Evolutionary conservation across 2,888 invertebrate genomes (phyloP), one percentile per base, ranked within the genome.

Genomic region (Auanema freiburgensis): DNA sequence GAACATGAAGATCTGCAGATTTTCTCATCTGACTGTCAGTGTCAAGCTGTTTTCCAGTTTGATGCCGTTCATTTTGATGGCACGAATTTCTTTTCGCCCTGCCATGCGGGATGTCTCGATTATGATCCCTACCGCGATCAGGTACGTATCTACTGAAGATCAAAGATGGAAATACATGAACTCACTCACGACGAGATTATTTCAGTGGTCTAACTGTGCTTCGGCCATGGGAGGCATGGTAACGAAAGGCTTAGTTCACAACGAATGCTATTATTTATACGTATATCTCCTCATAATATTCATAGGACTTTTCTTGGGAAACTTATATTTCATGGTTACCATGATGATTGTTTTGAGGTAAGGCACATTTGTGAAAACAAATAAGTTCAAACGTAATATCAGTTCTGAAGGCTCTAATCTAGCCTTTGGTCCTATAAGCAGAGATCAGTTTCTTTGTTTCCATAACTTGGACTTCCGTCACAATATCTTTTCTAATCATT

Each of bases 1-100:
- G 21, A 16, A 11, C 23, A 21, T n/a, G 21, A 21, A n/a, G 16
- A n/a, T 24, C 21, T n/a, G 18, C 24, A 16, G 11, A n/a, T 21
- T 0, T 74, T 71, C 50, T 23, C 69, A 10, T 56, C 51, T 0
- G 57, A 60, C 33, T 74, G 74, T 23, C 66, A 66, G 43, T 74
- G 74, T 60, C 52, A 60, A 21, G 51, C 64, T 12, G 64, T 76
- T 23, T 54, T 71, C 18, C 71, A 67, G 12, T 90, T 89, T 76
- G 86, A 88, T 60, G 90, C 90, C 0, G 87, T 90, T 33, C 87
- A 65, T 54, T 59, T 88, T 1, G 85, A 85, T 65, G 87, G 87
- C 65, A 84, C 86, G 6, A 89, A 89, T 0, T 90, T 88, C 81
- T 91, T 89, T 80, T 90, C 89, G 0, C 89, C 91, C 0, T 91